Percentiles rank a stretch among this genome's conserved stretches.
Conservation (phyloP, 1,140 invertebrate species). For the Grapholita molesta region DNA sequence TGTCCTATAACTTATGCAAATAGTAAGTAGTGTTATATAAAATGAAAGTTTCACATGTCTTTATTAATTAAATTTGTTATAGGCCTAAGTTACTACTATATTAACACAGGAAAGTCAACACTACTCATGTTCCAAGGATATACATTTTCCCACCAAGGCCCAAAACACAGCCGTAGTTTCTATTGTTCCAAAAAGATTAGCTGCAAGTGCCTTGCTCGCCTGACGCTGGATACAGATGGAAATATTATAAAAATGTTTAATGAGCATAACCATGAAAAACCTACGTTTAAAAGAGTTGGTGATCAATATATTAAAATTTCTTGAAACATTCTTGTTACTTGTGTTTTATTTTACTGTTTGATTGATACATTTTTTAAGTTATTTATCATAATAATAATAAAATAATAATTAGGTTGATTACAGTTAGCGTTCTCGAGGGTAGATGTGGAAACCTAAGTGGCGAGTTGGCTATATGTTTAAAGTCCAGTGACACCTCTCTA, state of each 20-base stretch:
- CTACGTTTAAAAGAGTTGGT: neutral
- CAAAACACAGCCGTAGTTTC: neutral
- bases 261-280: neutral
- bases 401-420: too few relatives aligned
- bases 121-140: neutral
- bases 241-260: neutral
- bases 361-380: neutral
- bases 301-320: neutral
- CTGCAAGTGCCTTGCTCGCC: neutral
- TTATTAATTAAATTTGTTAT: neutral
- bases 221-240: neutral
- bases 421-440: too few relatives aligned
- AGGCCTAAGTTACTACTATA: neutral
- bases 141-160: neutral
- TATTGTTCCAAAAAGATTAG: neutral
- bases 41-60: neutral
- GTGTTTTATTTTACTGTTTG: neutral
- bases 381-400: too few relatives aligned
- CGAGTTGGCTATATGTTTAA: too few relatives aligned
- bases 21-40: too few relatives aligned
- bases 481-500: too few relatives aligned
- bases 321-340: neutral
- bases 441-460: too few relatives aligned
- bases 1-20: too few relatives aligned
- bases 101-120: neutral